Percentiles rank a stretch among this genome's conserved stretches.
Conservation (phyloP, 1,140 invertebrate genomes). For the Drosophila auraria region DNA sequence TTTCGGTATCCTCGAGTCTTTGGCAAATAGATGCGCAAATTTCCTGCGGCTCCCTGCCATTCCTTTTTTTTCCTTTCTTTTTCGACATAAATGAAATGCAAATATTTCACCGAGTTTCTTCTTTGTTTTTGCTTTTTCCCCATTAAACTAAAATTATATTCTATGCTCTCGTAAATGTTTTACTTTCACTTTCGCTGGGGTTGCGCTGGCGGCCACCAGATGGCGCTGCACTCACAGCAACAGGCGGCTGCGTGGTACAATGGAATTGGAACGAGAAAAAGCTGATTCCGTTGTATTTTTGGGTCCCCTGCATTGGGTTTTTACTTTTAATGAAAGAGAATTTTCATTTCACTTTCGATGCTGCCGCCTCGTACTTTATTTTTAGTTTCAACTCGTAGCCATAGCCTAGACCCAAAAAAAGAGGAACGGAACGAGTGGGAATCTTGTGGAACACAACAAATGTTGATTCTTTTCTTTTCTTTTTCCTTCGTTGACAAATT, state of each 20-base stretch:
- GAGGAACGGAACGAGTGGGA: conserved; percentile 10
- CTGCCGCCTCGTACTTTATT: conserved; percentile 26
- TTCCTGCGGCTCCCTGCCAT: conserved; percentile 9
- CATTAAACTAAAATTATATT: conserved; percentile 12
- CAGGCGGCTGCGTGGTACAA: conserved; percentile 14
- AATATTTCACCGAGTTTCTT: conserved; percentile 12
- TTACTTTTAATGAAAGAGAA: not conserved
- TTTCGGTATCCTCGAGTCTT: conserved; percentile 19
- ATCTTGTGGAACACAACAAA: conserved; percentile 13
- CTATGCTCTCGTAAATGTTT: conserved; percentile 6
- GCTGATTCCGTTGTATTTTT: conserved; percentile 25
- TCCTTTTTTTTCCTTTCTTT: not conserved
- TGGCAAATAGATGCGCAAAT: conserved; percentile 29
- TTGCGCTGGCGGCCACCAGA: not conserved
- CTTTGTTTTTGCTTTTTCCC: conserved; percentile 5
- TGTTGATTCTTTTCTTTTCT: not conserved
- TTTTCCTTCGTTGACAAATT: conserved; percentile 11
- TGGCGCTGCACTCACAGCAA: conserved; percentile 28
- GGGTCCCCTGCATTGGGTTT: conserved; percentile 4
- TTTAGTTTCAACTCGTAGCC: conserved; percentile 32
- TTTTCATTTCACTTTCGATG: conserved; percentile 39
- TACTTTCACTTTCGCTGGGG: conserved; percentile 31
- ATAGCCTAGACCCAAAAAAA: conserved; percentile 52
- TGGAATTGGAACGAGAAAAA: conserved; percentile 15
- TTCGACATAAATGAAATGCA: conserved; percentile 34